phyloP scores from a whole-genome alignment of 2,888 invertebrate species.

The Tenthredo livida region DNA sequence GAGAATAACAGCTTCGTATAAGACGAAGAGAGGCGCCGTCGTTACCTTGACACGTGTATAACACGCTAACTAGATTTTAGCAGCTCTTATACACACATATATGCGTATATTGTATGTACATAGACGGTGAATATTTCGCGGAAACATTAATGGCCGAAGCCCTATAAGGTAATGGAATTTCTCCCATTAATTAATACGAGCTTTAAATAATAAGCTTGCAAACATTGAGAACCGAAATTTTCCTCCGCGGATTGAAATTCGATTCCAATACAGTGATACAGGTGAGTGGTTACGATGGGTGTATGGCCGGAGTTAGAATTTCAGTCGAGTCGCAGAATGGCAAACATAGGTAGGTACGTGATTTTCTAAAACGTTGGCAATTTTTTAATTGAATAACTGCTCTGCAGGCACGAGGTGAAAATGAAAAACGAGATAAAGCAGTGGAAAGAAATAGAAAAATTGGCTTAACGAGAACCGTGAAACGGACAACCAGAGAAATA shows the following conservation, averaged over 20 bases:
- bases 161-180: background rate
- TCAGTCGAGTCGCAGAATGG: no score
- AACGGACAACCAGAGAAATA: background rate
- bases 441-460: background rate
- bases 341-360: background rate
- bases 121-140: background rate
- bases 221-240: background rate
- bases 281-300: no score
- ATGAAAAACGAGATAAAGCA: background rate
- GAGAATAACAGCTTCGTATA: slow-evolving; percentile 25
- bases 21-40: background rate
- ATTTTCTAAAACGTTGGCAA: background rate
- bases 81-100: background rate
- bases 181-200: background rate
- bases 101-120: background rate
- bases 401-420: background rate
- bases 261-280: no score
- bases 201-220: background rate
- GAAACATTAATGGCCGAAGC: background rate
- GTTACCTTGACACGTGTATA: slow-evolving; percentile 42
- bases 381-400: slow-evolving; percentile 1
- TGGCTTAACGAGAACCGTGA: background rate
- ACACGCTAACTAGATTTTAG: slow-evolving; percentile 18
- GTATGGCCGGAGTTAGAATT: no score
- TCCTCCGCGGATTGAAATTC: background rate